These are phyloP conservation scores for Amphipoea lucens DNA, from an alignment of 2,888 invertebrate genomes.

Conservation along the genomic window DNA sequence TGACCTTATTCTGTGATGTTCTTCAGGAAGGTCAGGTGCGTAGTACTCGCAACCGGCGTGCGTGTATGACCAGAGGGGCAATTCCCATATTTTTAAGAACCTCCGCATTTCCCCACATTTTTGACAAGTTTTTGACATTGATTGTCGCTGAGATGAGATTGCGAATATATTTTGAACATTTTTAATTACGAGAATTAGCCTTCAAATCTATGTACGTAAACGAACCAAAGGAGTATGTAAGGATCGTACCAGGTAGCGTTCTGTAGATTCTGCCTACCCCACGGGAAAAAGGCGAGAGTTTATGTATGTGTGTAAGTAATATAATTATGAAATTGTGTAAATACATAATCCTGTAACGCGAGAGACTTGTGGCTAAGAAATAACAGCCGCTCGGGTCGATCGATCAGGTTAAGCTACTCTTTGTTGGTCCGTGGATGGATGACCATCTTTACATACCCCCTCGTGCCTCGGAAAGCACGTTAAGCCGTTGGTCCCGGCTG, in stretches of 20 bases:
- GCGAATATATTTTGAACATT: neutral
- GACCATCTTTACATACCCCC: too few species aligned
- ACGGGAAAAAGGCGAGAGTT: neutral
- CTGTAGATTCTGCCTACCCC: neutral
- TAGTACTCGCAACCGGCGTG: neutral
- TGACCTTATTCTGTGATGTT: neutral
- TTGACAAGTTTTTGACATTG: too few species aligned
- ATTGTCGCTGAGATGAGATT: neutral
- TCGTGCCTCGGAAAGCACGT: too few species aligned
- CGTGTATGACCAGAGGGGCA: too few species aligned
- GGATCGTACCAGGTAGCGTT: neutral
- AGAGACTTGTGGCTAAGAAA: too few species aligned
- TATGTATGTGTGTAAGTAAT: neutral
- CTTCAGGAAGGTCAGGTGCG: neutral
- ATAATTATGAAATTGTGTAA: neutral
- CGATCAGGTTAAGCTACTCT: too few species aligned
- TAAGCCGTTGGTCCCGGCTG: too few species aligned
- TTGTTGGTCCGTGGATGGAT: too few species aligned
- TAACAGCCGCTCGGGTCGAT: too few species aligned
- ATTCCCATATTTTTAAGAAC: too few species aligned
- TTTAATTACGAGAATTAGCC: neutral
- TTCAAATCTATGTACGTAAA: neutral
- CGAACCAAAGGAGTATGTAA: neutral
- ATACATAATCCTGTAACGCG: too few species aligned
- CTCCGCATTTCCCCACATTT: too few species aligned